Conservation (phyloP, 2,113 vertebrate species). For the Myiopsitta monachus region DNA sequence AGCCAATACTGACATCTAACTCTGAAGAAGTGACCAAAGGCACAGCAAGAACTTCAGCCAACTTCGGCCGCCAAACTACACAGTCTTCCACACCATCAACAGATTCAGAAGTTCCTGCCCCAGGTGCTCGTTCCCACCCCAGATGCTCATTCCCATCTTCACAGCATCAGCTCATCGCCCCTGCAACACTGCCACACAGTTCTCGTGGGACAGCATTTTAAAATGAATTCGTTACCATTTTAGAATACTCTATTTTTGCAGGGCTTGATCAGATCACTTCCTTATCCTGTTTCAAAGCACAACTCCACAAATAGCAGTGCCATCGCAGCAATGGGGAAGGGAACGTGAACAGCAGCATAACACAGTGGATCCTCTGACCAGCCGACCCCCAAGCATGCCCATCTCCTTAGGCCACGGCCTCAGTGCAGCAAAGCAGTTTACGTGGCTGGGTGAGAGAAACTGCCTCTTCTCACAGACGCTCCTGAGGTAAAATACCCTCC, state of each 20-base stretch:
- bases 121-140: constrained; percentile 16
- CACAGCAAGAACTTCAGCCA: background rate
- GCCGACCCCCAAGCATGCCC: background rate
- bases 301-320: constrained; percentile 38
- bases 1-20: background rate
- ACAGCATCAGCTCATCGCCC: background rate
- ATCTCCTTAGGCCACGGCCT: background rate
- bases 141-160: constrained; percentile 10
- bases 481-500: background rate
- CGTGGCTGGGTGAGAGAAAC: background rate
- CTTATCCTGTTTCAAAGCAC: constrained; percentile 50
- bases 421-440: background rate
- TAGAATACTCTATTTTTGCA: constrained; percentile 50
- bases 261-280: constrained; percentile 38
- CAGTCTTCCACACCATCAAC: background rate
- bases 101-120: background rate
- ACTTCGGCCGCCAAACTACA: background rate
- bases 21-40: background rate
- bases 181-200: constrained; percentile 17
- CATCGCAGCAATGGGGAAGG: fast-evolving
- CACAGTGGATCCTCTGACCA: fast-evolving
- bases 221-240: constrained; percentile 45
- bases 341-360: background rate
- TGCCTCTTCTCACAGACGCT: background rate
- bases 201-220: constrained; percentile 12